These are phyloP conservation scores for Danionella cerebrum DNA, from an alignment of 2,113 vertebrate species.

Conservation along the genomic window DNA sequence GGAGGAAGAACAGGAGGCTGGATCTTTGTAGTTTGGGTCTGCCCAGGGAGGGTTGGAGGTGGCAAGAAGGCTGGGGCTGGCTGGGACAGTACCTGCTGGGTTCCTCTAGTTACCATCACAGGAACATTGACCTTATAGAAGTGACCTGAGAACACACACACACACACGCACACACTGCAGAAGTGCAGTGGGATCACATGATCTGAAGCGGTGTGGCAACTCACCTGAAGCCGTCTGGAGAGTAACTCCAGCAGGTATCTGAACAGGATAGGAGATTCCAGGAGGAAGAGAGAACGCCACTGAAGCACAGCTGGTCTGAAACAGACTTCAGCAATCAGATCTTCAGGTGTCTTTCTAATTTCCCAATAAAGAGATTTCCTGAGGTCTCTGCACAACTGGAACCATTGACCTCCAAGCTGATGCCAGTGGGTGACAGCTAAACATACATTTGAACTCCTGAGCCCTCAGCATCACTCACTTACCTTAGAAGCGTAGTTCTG, in stretches of 20 bases:
- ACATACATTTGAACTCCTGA: no score
- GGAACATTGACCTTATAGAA: constrained; percentile 90
- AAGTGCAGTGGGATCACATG: no score
- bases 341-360: no score
- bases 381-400: no score
- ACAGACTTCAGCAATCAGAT: no score
- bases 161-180: not conserved
- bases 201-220: constrained; percentile 19
- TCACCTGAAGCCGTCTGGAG: constrained; percentile 84
- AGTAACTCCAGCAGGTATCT: constrained; percentile 84
- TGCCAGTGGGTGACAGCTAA: no score
- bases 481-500: constrained; percentile 65
- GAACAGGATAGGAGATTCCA: constrained; percentile 78
- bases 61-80: constrained; percentile 53
- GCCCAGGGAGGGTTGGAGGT: constrained; percentile 52
- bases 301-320: constrained; percentile 62
- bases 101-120: constrained; percentile 79
- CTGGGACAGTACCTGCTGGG: constrained; percentile 55
- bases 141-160: constrained; percentile 63
- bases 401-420: no score
- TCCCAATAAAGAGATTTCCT: no score
- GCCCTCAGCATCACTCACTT: constrained; percentile 58
- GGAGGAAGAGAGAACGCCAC: constrained; percentile 71
- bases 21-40: not conserved
- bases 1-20: constrained; percentile 39